Evolutionary conservation across 1,140 invertebrate species (phyloP), one percentile per base, ranked within the genome.

Genomic region (Drosophila micromelanica): DNA sequence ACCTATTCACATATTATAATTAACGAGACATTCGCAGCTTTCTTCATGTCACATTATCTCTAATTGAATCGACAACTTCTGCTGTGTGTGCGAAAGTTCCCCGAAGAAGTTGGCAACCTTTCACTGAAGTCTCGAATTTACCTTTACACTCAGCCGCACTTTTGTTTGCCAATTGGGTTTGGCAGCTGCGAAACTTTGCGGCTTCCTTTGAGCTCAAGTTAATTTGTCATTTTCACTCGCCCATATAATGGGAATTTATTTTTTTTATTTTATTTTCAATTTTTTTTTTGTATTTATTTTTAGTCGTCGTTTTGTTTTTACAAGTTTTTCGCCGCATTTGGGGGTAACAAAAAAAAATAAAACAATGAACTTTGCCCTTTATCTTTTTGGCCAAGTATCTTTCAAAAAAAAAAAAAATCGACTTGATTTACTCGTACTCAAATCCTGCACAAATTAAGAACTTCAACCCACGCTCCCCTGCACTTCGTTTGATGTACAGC

Each of bases 161-260:
- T 73, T 73, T 73, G 70, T 73, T 73, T 73, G 70, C 64, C 70
- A 73, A 73, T 73, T 73, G 70, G 63, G 63, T 68, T 73, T 73
- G 70, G 70, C 70, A 73, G 63, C 70, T 73, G 70, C 63, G 62
- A 72, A 72, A 72, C 62, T 72, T 72, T 72, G 69, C 69, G 69
- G 55, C 63, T 68, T 60, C 63, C 70, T 73, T 74, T 62, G 51
- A 64, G 60, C 55, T 80, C 82, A 76, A 87, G 81, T 85, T 85
- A 85, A 85, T 85, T 85, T 85, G 81, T 85, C 81, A 85, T 85
- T 85, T 85, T 85, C 81, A 81, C 74, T 78, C 70, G 82, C 55
- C 81, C 81, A 87, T 85, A 87, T 87, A 85, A 85, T 85, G 81
- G 74, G 74, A 78, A 82, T 73, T 67, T 60, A n/a, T 52, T 32